These are phyloP conservation scores for Helicoverpa armigera DNA, from an alignment of 1,140 invertebrate genomes.

Conservation along the genomic window DNA sequence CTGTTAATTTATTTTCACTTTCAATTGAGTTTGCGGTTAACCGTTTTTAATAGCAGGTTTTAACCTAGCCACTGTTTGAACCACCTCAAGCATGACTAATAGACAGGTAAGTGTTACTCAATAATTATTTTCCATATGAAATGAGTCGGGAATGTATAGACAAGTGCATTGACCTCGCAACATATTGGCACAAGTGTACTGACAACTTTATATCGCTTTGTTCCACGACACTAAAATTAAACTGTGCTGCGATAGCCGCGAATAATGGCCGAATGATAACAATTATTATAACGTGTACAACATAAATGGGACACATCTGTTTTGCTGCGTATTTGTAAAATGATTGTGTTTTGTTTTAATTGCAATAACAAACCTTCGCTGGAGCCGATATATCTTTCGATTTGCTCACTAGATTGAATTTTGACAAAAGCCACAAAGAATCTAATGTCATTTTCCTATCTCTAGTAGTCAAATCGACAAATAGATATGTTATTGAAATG, in stretches of 20 bases:
- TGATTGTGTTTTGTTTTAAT: background rate
- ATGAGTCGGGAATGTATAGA: background rate
- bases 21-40: background rate
- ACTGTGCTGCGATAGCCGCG: background rate
- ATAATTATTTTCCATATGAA: slow-evolving; percentile 1
- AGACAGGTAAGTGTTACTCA: background rate
- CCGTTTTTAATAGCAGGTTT: background rate
- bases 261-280: background rate
- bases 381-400: too few species aligned
- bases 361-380: background rate
- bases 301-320: slow-evolving; percentile 9
- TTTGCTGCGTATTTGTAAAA: background rate
- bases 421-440: too few species aligned
- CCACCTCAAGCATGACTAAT: background rate
- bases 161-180: slow-evolving; percentile 4
- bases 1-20: too few species aligned
- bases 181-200: slow-evolving; percentile 35
- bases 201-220: slow-evolving; percentile 11
- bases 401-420: too few species aligned
- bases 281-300: background rate
- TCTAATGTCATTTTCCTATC: too few species aligned
- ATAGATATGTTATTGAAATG: too few species aligned
- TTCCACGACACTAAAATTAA: slow-evolving; percentile 12
- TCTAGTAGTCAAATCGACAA: too few species aligned
- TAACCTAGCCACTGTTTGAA: background rate